A percentile compares a stretch with the other conserved stretches of the same genome.
These are phyloP conservation scores for Vombatus ursinus DNA, from an alignment of 2,113 vertebrate species.

Conservation along the genomic window DNA sequence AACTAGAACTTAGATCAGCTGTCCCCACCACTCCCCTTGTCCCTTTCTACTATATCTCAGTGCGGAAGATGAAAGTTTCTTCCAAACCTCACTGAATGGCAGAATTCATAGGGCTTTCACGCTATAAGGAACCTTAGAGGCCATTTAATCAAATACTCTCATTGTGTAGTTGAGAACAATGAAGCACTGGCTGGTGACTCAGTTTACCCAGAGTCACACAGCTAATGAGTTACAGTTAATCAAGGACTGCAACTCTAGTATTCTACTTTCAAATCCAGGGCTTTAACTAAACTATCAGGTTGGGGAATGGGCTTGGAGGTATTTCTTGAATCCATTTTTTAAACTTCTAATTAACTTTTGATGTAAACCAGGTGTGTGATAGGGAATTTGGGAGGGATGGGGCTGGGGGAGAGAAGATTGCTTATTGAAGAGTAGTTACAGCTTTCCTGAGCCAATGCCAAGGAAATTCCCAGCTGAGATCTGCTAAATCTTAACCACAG, in stretches of 20 bases:
- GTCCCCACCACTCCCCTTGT: neutral
- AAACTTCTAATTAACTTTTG: slow-evolving; percentile 1
- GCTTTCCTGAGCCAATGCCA: neutral
- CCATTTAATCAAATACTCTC: neutral
- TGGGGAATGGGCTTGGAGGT: neutral
- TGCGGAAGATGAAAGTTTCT: neutral
- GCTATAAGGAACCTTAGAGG: neutral
- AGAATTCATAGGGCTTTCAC: neutral
- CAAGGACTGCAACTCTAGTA: neutral
- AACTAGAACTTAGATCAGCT: neutral
- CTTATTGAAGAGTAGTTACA: neutral
- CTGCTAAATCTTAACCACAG: neutral
- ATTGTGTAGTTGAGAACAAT: neutral
- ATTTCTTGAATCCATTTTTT: neutral
- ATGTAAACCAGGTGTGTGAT: neutral
- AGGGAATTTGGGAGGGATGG: neutral
- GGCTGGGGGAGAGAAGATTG: neutral
- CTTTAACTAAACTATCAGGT: neutral
- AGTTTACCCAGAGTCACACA: neutral
- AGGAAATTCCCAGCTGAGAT: neutral
- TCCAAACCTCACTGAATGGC: neutral
- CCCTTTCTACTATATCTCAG: neutral
- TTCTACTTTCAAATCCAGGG: neutral
- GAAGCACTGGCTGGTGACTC: neutral
- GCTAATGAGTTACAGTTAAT: neutral